Evolutionary conservation across 2,888 invertebrate species (phyloP).

Genomic region (Drosophila demipolita): DNA sequence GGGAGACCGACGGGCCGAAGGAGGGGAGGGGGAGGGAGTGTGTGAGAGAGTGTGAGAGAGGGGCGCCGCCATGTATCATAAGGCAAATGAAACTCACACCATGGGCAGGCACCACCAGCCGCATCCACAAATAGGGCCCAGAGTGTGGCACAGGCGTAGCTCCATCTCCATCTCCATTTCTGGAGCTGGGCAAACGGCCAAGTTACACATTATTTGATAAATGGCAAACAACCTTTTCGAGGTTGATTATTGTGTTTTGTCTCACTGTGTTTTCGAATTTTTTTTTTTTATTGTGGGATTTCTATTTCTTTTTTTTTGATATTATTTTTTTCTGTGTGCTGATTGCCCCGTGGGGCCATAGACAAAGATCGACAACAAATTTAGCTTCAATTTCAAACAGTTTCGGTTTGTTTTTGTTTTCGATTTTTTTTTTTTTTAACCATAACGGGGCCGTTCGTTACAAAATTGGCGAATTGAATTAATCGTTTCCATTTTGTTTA

Average conservation of each 20-base stretch:
- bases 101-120: slow-evolving; percentile 51
- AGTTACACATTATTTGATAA: slow-evolving; percentile 81
- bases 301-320: slow-evolving; percentile 52
- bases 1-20: slow-evolving; percentile 8
- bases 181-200: slow-evolving; percentile 61
- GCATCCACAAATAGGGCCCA: slow-evolving; percentile 52
- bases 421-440: slow-evolving; percentile 32
- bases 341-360: slow-evolving; percentile 59
- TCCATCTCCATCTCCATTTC: slow-evolving; percentile 63
- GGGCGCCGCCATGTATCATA: slow-evolving; percentile 67
- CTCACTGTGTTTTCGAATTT: slow-evolving; percentile 51
- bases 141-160: slow-evolving; percentile 32
- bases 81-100: slow-evolving; percentile 76
- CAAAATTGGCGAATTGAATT: slow-evolving; percentile 81
- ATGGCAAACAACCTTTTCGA: slow-evolving; percentile 82
- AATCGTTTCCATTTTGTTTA: slow-evolving; percentile 81
- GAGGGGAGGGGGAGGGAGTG: slow-evolving; percentile 7
- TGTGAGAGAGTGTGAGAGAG: slow-evolving; percentile 6
- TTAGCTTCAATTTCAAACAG: slow-evolving; percentile 76
- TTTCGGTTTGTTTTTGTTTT: slow-evolving; percentile 43
- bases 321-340: slow-evolving; percentile 51
- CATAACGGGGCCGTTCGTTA: slow-evolving; percentile 74
- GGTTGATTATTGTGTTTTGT: slow-evolving; percentile 82
- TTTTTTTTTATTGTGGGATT: slow-evolving; percentile 61
- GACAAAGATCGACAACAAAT: slow-evolving; percentile 70